Evolutionary conservation across 2,888 invertebrate genomes (phyloP), one percentile per base, ranked within the genome.

Genomic region (Tinea pellionella): DNA sequence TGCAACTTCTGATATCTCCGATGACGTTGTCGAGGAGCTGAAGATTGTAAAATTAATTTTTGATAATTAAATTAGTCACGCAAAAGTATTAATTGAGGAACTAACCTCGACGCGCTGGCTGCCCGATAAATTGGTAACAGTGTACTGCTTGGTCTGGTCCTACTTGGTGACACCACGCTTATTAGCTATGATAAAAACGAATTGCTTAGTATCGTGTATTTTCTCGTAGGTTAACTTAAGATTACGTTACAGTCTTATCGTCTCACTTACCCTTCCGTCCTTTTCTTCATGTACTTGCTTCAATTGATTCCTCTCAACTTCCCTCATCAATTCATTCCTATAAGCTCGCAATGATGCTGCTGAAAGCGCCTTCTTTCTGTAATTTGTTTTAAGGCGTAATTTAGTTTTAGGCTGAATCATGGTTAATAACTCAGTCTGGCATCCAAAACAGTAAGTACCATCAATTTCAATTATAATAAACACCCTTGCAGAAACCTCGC

Each of bases 111-210:
- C 9, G 81, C 80, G 67, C 88, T 88, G 13, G 78, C 80, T 0
- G 86, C 79, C 69, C 88, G 77, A 62, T 88, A 85, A 29, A 81
- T 72, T 0, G 83, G 86, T 37, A 87, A 63, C 1, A 87, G 63
- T 1, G 79, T 83, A 60, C 86, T 87, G 65, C 87, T 83, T 0
- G 87, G 86, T 61, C 86, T 69, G 0, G 87, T 87, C 61, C 82
- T 77, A 62, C 83, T 84, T 3, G 88, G 86, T 55, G 87, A 86
- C 4, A 88, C 85, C 0, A 87, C 88, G 63, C 87, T 87, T 62
- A 88, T 24, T 7, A 13, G 19, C 29, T 56, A 12, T 56, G 19
- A 56, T 37, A 37, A 24, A 24, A 24, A 6, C 6, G 24, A 3
- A 24, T 24, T 24, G 24, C 24, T 24, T 3, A 24, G 24, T 24